Conservation (phyloP, 2,113 vertebrate species). For the Oreotrochilus melanogaster region DNA sequence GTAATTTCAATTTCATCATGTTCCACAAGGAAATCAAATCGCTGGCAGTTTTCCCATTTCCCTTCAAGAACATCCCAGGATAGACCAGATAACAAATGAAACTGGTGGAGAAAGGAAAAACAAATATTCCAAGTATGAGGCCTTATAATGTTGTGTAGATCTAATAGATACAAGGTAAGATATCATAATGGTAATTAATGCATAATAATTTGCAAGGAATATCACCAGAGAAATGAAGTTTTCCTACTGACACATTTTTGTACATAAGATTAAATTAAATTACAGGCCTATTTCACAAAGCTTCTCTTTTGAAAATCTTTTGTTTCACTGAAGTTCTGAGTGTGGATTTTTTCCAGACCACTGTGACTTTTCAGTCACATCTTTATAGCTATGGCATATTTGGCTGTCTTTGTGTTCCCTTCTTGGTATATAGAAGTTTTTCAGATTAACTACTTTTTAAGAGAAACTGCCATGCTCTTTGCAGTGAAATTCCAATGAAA, state of each 20-base stretch:
- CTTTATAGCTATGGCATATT: background rate
- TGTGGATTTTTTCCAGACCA: background rate
- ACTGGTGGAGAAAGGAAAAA: background rate
- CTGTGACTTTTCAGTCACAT: background rate
- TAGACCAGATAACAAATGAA: constrained; percentile 11
- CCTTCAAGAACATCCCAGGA: background rate
- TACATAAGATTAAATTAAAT: constrained; percentile 19
- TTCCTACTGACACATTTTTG: background rate
- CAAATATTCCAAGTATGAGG: background rate
- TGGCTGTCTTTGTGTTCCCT: background rate
- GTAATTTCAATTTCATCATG: constrained; percentile 5
- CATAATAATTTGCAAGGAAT: background rate
- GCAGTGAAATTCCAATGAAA: background rate
- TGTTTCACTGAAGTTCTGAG: background rate
- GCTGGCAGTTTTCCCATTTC: constrained; percentile 6
- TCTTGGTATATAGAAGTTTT: background rate
- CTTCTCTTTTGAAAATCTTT: background rate
- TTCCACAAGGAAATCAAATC: constrained; percentile 45
- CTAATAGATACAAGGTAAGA: constrained; percentile 20
- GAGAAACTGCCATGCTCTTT: background rate
- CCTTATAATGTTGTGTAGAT: background rate
- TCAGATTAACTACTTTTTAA: background rate
- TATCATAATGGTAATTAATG: constrained; percentile 27
- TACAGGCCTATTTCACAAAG: background rate
- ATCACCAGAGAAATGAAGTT: constrained; percentile 16